A percentile compares a stretch with the other conserved stretches of the same genome.
Conservation (phyloP, 1,140 invertebrate species). For the Asobara japonica region DNA sequence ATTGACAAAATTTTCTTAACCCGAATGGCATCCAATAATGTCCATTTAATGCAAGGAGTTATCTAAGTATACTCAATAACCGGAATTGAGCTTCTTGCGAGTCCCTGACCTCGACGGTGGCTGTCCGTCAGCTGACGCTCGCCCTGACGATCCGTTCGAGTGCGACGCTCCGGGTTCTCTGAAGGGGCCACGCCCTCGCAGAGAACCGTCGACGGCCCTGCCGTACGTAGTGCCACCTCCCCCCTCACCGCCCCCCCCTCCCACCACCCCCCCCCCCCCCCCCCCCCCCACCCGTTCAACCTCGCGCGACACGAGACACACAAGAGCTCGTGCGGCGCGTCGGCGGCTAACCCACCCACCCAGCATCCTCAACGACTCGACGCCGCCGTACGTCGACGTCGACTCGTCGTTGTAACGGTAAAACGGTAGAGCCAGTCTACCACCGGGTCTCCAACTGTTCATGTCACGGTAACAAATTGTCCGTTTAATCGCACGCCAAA, state of each 20-base stretch:
- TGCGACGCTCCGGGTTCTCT: not conserved
- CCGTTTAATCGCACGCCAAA: too few species aligned
- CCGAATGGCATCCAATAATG: too few species aligned
- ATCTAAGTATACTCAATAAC: too few species aligned
- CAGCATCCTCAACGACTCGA: slow-evolving; percentile 47
- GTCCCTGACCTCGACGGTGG: too few species aligned
- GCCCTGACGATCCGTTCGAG: not conserved
- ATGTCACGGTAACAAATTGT: too few species aligned
- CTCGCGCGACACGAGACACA: not conserved
- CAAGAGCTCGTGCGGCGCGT: slow-evolving; percentile 25
- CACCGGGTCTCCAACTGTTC: not conserved
- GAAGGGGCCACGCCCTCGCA: slow-evolving; percentile 56
- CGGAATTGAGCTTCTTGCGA: too few species aligned
- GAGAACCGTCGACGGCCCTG: slow-evolving; percentile 43
- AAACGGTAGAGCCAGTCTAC: slow-evolving; percentile 10
- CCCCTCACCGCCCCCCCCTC: not conserved
- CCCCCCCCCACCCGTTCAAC: not conserved
- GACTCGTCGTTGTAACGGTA: not conserved
- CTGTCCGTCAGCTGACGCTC: not conserved
- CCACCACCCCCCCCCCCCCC: not conserved
- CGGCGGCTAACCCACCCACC: slow-evolving; percentile 37
- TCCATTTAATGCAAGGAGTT: too few species aligned
- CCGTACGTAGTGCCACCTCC: slow-evolving; percentile 37
- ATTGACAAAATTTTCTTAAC: too few species aligned
- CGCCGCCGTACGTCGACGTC: slow-evolving; percentile 39